A percentile compares a stretch with the other conserved stretches of the same genome.
Conservation (phyloP, 2,797 vertebrate species). For the Pipistrellus nathusii region DNA sequence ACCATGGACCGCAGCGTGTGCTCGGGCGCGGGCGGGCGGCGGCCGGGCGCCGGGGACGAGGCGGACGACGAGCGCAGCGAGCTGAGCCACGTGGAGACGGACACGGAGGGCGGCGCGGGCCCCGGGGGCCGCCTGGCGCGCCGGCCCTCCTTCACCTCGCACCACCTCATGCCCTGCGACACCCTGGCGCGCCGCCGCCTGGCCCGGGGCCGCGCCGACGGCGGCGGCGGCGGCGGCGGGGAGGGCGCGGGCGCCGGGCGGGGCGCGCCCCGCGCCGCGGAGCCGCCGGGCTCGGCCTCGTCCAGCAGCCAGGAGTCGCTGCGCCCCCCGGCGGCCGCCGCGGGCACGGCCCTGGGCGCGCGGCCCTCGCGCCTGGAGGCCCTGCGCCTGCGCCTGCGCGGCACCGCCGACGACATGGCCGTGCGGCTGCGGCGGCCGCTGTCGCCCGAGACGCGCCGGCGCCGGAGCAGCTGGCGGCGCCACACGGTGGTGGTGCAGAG, state of each 20-base stretch:
- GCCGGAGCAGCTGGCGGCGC: conserved; percentile 94
- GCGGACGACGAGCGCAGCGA: conserved; percentile 97
- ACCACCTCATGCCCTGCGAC: conserved; percentile 97
- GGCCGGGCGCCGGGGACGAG: conserved; percentile 93
- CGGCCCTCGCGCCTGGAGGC: conserved; percentile 87
- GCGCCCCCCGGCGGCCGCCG: background rate
- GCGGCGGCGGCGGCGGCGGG: conserved; percentile 77
- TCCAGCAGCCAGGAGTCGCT: conserved; percentile 89
- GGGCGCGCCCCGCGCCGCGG: background rate
- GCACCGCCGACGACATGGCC: conserved; percentile 92
- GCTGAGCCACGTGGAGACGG: conserved; percentile 92
- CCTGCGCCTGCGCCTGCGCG: conserved; percentile 84
- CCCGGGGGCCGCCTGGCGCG: conserved; percentile 67
- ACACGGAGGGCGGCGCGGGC: conserved; percentile 93
- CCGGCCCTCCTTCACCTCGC: conserved; percentile 94
- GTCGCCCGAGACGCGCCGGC: conserved; percentile 94
- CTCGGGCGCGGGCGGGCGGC: conserved; percentile 90
- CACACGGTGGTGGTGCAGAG: conserved; percentile 95
- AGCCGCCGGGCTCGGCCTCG: conserved; percentile 83
- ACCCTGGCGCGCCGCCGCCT: conserved; percentile 95
- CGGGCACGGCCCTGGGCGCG: conserved; percentile 81
- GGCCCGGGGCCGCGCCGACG: conserved; percentile 80
- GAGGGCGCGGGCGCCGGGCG: conserved; percentile 75
- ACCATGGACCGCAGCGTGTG: conserved; percentile 94
- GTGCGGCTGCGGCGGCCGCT: conserved; percentile 92